Percentiles rank a stretch among this genome's conserved stretches.
Evolutionary conservation across 2,113 vertebrate genomes (phyloP).

Genomic region (Chaenocephalus aceratus): DNA sequence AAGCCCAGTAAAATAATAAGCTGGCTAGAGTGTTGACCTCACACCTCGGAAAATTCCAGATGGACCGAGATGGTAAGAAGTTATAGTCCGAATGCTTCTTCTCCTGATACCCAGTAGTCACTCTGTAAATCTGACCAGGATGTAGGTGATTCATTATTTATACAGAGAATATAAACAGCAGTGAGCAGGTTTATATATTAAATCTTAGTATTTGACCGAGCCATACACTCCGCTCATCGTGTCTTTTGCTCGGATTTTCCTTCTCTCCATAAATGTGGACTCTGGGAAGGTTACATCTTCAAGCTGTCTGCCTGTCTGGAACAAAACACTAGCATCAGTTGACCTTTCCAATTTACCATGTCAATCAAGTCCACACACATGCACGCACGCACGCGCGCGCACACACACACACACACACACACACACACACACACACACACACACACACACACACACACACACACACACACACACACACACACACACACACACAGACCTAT

Average conservation of each 20-base stretch:
- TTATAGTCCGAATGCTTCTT: slow-evolving; percentile 11
- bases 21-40: slow-evolving; percentile 52
- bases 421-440: no score
- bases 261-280: slow-evolving; percentile 20
- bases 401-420: no score
- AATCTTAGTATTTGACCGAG: not conserved
- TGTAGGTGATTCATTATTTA: slow-evolving; percentile 20
- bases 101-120: not conserved
- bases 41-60: slow-evolving; percentile 41
- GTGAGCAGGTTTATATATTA: slow-evolving; percentile 11
- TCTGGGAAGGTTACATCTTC: slow-evolving; percentile 56
- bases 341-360: slow-evolving; percentile 81
- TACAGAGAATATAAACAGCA: slow-evolving; percentile 28
- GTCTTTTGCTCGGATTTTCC: slow-evolving; percentile 10
- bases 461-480: no score
- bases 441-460: no score
- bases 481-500: no score
- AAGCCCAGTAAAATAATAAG: slow-evolving; percentile 62
- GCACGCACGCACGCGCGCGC: not conserved
- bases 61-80: slow-evolving; percentile 12
- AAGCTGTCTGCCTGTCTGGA: slow-evolving; percentile 57
- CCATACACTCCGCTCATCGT: no score
- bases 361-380: slow-evolving; percentile 59
- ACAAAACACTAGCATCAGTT: slow-evolving; percentile 72
- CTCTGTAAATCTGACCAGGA: slow-evolving; percentile 45